phyloP scores from a whole-genome alignment of 2,113 vertebrate species.

The Psilopsiagon aymara region DNA sequence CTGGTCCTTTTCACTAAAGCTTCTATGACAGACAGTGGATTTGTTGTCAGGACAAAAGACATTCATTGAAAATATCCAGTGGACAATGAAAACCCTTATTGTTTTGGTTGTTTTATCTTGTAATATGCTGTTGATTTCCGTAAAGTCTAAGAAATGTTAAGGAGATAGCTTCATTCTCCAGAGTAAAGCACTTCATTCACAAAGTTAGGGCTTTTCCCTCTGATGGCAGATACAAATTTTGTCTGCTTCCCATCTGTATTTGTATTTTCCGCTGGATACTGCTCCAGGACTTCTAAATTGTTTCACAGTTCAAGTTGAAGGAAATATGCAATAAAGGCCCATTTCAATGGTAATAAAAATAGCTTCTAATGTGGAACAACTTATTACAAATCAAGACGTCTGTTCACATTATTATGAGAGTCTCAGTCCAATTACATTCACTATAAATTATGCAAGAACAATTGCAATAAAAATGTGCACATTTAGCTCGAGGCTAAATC shows the following conservation, averaged over 20 bases:
- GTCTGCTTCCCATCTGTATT: neutral
- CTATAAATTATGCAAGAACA: neutral
- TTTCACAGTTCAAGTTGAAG: neutral
- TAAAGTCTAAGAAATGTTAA: neutral
- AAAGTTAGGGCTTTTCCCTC: neutral
- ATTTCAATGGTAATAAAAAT: constrained; percentile 17
- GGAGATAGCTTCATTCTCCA: neutral
- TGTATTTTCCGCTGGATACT: neutral
- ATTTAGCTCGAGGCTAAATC: neutral
- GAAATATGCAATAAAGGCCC: neutral
- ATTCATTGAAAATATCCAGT: neutral
- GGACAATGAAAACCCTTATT: neutral
- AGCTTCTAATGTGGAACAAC: neutral
- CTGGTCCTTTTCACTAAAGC: neutral
- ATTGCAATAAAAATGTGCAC: neutral
- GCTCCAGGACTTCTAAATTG: neutral
- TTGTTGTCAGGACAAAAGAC: neutral
- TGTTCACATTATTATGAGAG: neutral
- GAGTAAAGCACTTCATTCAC: neutral
- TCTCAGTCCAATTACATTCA: neutral
- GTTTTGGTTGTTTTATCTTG: neutral
- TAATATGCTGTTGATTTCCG: neutral
- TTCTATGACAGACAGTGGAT: neutral
- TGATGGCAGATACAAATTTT: neutral
- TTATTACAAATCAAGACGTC: neutral